Evolutionary conservation across 2,888 invertebrate species (phyloP).

Genomic region (Ectemnius lituratus): DNA sequence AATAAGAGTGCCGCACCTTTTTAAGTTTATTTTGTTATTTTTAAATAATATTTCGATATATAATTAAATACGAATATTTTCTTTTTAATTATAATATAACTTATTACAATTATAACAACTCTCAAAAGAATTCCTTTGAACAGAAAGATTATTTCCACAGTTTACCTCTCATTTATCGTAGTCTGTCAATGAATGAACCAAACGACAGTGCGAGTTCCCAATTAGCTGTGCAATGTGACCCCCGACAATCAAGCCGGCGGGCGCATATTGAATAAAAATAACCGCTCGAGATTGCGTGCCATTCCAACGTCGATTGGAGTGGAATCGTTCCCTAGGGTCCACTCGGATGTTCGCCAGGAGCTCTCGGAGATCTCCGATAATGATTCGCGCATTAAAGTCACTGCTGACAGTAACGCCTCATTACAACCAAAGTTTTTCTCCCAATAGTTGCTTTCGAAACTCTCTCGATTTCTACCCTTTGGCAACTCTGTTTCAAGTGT

Average conservation of each 20-base stretch:
- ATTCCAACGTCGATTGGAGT: background rate
- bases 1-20: too few species aligned
- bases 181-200: too few species aligned
- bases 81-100: too few species aligned
- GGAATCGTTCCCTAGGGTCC: background rate
- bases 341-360: too few species aligned
- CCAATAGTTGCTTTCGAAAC: constrained; percentile 6
- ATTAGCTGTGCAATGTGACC: background rate
- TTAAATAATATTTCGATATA: too few species aligned
- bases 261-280: constrained; percentile 12
- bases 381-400: constrained; percentile 13
- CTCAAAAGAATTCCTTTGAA: too few species aligned
- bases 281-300: background rate
- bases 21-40: too few species aligned
- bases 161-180: too few species aligned
- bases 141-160: too few species aligned
- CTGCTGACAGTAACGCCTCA: background rate
- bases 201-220: background rate
- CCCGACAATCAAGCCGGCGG: background rate
- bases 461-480: background rate
- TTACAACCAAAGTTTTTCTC: constrained; percentile 8
- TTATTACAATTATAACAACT: too few species aligned
- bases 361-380: background rate
- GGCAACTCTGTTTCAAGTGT: too few species aligned
- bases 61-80: too few species aligned